A percentile compares a stretch with the other conserved stretches of the same genome.
Conservation (phyloP, 2,113 vertebrate genomes). For the Eretmochelys imbricata region DNA sequence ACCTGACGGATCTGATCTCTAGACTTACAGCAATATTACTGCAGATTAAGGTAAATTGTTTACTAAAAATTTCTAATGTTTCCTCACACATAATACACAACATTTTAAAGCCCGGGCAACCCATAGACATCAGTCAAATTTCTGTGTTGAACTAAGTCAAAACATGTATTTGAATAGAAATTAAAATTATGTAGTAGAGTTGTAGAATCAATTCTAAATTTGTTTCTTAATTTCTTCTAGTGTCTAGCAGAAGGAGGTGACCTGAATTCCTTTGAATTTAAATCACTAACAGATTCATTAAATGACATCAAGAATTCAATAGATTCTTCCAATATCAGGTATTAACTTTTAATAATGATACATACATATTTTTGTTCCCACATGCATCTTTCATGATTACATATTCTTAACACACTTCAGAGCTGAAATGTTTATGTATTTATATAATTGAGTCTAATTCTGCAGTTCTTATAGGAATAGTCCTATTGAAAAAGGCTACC, state of each 20-base stretch:
- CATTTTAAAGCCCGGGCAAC: background rate
- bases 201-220: slow-evolving; percentile 32
- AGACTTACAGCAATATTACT: slow-evolving; percentile 94
- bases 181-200: background rate
- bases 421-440: background rate
- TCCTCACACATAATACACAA: background rate
- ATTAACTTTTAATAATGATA: slow-evolving; percentile 54
- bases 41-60: slow-evolving; percentile 91
- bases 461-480: background rate
- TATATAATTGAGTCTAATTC: slow-evolving; percentile 35
- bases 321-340: slow-evolving; percentile 97
- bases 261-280: slow-evolving; percentile 99
- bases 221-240: slow-evolving; percentile 76
- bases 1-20: slow-evolving; percentile 91
- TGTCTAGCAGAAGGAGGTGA: slow-evolving; percentile 97
- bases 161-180: background rate
- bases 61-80: background rate
- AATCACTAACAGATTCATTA: slow-evolving; percentile 96
- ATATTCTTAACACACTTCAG: slow-evolving; percentile 4
- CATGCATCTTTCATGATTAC: slow-evolving; percentile 6
- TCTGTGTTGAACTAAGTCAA: background rate
- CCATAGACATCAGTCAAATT: background rate
- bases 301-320: slow-evolving; percentile 98
- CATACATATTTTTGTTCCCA: background rate
- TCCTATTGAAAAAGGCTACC: background rate